Evolutionary conservation across 2,888 invertebrate species (phyloP).

Genomic region (Hedychridium roseum): DNA sequence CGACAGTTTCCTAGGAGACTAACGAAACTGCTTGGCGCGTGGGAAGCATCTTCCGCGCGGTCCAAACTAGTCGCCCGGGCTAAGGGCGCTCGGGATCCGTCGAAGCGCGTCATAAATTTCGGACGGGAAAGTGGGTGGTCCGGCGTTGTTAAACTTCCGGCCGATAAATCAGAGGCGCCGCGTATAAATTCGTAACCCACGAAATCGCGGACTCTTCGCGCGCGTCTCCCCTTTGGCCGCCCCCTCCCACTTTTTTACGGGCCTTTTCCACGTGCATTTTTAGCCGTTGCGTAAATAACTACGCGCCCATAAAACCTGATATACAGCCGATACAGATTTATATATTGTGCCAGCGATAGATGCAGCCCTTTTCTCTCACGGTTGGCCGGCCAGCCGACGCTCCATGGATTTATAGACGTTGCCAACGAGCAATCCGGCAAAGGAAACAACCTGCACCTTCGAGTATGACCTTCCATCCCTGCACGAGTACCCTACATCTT

Average conservation of each 20-base stretch:
- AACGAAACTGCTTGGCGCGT: too few relatives aligned
- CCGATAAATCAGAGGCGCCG: slow-evolving; percentile 57
- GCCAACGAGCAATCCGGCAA: slow-evolving; percentile 14
- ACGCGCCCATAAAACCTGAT: slow-evolving; percentile 54
- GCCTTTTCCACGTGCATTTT: slow-evolving; percentile 51
- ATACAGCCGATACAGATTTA: slow-evolving; percentile 52
- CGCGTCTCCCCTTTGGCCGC: slow-evolving; percentile 6
- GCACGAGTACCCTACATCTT: too few relatives aligned
- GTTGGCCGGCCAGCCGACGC: slow-evolving; percentile 22
- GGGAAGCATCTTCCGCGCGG: too few relatives aligned
- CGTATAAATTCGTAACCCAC: slow-evolving; percentile 58
- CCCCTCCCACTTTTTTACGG: slow-evolving; percentile 32
- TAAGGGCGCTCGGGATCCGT: slow-evolving; percentile 44
- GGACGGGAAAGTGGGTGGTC: slow-evolving; percentile 32
- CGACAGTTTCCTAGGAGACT: too few relatives aligned
- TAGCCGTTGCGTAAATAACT: slow-evolving; percentile 54
- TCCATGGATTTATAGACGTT: slow-evolving; percentile 34
- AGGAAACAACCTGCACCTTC: slow-evolving; percentile 14
- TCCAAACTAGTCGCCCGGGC: too few relatives aligned
- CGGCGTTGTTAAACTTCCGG: slow-evolving; percentile 56
- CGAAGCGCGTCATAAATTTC: slow-evolving; percentile 54
- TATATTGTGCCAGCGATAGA: slow-evolving; percentile 47
- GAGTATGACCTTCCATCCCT: too few relatives aligned
- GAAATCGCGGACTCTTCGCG: slow-evolving; percentile 42
- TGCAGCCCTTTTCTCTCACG: slow-evolving; percentile 27